Evolutionary conservation across 2,113 vertebrate genomes (phyloP).

Genomic region (Channa maculata): DNA sequence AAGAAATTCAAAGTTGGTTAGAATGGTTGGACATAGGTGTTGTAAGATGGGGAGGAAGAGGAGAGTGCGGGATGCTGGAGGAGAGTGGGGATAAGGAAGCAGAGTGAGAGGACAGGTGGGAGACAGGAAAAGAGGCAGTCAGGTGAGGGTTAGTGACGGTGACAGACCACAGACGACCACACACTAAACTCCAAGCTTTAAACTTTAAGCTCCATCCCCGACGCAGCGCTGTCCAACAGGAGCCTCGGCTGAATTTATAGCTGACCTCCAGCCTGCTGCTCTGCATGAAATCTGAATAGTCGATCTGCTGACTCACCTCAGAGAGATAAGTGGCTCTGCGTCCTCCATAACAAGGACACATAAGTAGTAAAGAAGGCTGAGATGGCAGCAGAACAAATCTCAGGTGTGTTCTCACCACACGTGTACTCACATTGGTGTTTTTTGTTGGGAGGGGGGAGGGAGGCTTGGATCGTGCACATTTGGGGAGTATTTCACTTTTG

Average conservation of each 20-base stretch:
- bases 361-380: no score
- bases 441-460: conserved; percentile 11
- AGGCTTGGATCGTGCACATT: conserved; percentile 33
- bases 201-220: conserved; percentile 1
- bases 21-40: conserved; percentile 77
- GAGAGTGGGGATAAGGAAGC: conserved; percentile 66
- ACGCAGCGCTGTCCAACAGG: not conserved
- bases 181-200: no score
- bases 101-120: conserved; percentile 63
- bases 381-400: conserved; percentile 21
- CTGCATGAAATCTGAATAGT: conserved; percentile 19
- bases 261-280: conserved; percentile 17
- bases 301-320: conserved; percentile 43
- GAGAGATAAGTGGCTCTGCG: conserved; percentile 17
- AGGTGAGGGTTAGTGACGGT: conserved; percentile 73
- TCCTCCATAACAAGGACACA: conserved; percentile 1
- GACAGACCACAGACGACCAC: conserved; percentile 62
- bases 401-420: conserved; percentile 27
- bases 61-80: conserved; percentile 74
- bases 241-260: conserved; percentile 14
- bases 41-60: conserved; percentile 74
- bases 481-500: conserved; percentile 1
- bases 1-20: conserved; percentile 54
- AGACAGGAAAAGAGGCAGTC: conserved; percentile 66
- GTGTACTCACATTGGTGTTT: not conserved